Conservation (phyloP, 2,113 vertebrate genomes). For the Plecturocebus donacophilus region DNA sequence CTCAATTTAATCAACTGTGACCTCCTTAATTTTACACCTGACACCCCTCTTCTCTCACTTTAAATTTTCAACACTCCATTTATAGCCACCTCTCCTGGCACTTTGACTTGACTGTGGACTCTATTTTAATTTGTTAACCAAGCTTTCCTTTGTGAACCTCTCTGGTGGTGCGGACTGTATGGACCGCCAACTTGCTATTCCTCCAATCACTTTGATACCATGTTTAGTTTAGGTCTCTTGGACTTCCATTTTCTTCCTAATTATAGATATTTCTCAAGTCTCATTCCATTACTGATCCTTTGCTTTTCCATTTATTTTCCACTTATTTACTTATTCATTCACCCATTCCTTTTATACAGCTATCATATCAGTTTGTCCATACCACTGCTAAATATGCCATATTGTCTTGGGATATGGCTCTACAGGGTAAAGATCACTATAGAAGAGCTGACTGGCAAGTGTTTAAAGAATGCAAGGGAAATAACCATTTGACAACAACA, state of each 20-base stretch:
- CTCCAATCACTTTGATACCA: not conserved
- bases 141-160: not conserved
- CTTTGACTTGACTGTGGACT: not conserved
- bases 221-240: not conserved
- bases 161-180: not conserved
- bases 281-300: not conserved
- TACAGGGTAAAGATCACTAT: not conserved
- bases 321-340: not conserved
- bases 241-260: not conserved
- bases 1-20: not conserved
- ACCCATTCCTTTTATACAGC: not conserved
- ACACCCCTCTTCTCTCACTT: not conserved
- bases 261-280: not conserved
- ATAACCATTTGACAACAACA: not conserved
- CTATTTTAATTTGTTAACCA: not conserved
- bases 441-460: not conserved
- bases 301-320: not conserved
- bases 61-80: not conserved
- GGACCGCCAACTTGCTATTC: not conserved
- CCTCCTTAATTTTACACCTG: constrained; percentile 9
- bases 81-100: not conserved
- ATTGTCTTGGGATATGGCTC: not conserved
- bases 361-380: not conserved
- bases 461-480: not conserved
- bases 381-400: not conserved